Conservation (phyloP, 2,113 vertebrate genomes). For the Mormyrus lacerda region DNA sequence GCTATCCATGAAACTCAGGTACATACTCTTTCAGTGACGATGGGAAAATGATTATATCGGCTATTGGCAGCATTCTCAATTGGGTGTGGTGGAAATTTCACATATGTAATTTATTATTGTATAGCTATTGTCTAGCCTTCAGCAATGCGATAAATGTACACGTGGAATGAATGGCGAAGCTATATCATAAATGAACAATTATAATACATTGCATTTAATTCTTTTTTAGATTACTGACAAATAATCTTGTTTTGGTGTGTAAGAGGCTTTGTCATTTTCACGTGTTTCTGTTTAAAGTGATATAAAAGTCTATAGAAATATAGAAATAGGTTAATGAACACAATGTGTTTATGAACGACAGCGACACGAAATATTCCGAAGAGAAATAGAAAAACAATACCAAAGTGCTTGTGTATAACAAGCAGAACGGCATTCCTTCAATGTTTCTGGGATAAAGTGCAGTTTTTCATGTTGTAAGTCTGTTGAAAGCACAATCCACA, state of each 20-base stretch:
- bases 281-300: not conserved
- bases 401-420: not conserved
- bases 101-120: not conserved
- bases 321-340: not conserved
- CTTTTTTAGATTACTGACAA: not conserved
- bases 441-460: not conserved
- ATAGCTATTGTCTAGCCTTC: not conserved
- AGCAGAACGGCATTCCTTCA: not conserved
- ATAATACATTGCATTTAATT: not conserved
- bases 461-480: not conserved
- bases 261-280: not conserved
- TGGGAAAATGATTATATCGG: not conserved
- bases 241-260: not conserved
- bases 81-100: not conserved
- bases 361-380: not conserved
- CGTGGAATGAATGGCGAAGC: not conserved
- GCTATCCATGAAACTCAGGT: not conserved
- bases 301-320: not conserved
- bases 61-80: not conserved
- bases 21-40: not conserved
- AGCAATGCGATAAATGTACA: not conserved
- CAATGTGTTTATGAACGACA: not conserved
- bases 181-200: not conserved
- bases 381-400: not conserved
- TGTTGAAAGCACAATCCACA: not conserved